Conservation (phyloP, 53 echinoderm and acorn worm genomes). For the Holothuria scabra region DNA sequence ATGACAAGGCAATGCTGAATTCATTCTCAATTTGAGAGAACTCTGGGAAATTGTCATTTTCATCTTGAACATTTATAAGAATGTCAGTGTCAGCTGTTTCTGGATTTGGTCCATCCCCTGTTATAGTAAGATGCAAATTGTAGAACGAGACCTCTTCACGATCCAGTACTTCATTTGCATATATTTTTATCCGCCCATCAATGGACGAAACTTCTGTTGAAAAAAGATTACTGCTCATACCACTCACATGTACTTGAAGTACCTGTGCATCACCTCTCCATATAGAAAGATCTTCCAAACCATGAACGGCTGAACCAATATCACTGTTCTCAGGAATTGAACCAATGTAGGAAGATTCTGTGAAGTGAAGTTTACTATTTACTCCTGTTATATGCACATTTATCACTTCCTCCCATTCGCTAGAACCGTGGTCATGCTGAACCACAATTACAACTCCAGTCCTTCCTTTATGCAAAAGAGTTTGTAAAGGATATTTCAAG, state of each 20-base stretch:
- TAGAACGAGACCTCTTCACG: slow-evolving; percentile 51
- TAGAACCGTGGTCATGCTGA: slow-evolving; percentile 50
- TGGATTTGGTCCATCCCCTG: slow-evolving; percentile 35
- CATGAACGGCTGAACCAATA: slow-evolving; percentile 40
- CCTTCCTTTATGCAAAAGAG: slow-evolving; percentile 35
- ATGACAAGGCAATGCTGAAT: slow-evolving; percentile 55
- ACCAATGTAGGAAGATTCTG: slow-evolving; percentile 50
- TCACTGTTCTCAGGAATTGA: slow-evolving; percentile 57
- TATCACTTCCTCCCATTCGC: slow-evolving; percentile 64
- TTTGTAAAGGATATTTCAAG: slow-evolving; percentile 45
- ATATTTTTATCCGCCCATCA: slow-evolving; percentile 45
- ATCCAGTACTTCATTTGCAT: slow-evolving; percentile 45
- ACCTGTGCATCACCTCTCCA: slow-evolving; percentile 52
- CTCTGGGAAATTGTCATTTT: slow-evolving; percentile 65
- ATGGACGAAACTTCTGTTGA: slow-evolving; percentile 44
- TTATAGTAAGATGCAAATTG: slow-evolving; percentile 32
- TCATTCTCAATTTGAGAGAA: slow-evolving; percentile 44
- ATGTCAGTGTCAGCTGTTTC: slow-evolving; percentile 41
- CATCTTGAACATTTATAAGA: slow-evolving; percentile 48
- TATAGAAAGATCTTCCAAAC: slow-evolving; percentile 56
- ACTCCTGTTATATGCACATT: slow-evolving; percentile 61
- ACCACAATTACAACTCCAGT: slow-evolving; percentile 50
- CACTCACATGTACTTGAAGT: slow-evolving; percentile 40
- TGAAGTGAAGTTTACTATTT: slow-evolving; percentile 57
- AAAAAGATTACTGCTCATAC: slow-evolving; percentile 57